phyloP scores from a whole-genome alignment of 2,888 invertebrate genomes.

The Lasioglossum pauxillum region DNA sequence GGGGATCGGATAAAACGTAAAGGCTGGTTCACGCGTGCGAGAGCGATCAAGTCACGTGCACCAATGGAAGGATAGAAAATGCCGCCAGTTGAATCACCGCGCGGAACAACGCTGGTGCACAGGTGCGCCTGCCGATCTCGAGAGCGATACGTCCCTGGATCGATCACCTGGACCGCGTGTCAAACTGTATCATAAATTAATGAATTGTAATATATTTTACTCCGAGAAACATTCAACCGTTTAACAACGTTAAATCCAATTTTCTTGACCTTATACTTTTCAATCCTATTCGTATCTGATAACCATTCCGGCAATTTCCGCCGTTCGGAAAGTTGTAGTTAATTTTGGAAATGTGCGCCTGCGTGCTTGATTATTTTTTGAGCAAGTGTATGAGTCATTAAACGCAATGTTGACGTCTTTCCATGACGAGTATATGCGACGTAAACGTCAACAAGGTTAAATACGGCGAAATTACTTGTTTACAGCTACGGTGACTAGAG shows the following conservation, averaged over 20 bases:
- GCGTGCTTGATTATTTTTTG: not conserved
- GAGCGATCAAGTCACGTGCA: constrained; percentile 40
- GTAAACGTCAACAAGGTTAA: not conserved
- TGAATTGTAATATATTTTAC: not conserved
- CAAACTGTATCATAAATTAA: not conserved
- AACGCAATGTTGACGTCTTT: not conserved
- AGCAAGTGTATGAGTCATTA: not conserved
- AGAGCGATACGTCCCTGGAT: constrained; percentile 9
- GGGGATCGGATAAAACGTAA: constrained; percentile 50
- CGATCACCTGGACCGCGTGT: not conserved
- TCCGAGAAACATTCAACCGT: not conserved
- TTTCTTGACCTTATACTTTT: not conserved
- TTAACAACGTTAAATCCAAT: not conserved
- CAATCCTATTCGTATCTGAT: not conserved
- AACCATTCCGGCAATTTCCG: not conserved
- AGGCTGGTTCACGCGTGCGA: constrained; percentile 62
- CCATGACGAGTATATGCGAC: not conserved
- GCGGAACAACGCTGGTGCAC: constrained; percentile 2
- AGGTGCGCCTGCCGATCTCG: constrained; percentile 25
- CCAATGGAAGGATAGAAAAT: not conserved
- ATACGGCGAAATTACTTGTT: not conserved
- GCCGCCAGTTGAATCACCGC: not conserved
- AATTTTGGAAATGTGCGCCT: not conserved
- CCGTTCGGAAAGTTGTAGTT: not conserved
- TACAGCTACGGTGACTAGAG: not conserved